A percentile compares a stretch with the other conserved stretches of the same genome.
Conservation (phyloP, 2,113 vertebrate genomes). For the Leucopternis melanops region DNA sequence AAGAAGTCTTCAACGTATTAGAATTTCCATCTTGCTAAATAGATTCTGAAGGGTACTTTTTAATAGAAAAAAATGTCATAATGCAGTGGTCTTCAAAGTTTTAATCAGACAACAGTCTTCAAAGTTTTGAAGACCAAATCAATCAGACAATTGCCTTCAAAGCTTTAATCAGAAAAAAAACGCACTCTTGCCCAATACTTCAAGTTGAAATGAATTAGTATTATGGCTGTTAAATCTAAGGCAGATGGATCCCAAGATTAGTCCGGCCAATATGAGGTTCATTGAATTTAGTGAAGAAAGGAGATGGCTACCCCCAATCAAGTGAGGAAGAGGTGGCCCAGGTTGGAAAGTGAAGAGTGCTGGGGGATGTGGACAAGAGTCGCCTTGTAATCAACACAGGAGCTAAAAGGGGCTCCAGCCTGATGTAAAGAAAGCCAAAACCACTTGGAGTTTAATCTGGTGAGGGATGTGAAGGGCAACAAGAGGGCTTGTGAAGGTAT, state of each 20-base stretch:
- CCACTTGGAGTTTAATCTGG: not conserved
- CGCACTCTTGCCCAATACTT: not conserved
- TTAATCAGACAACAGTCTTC: not conserved
- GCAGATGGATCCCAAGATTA: not conserved
- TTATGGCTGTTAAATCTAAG: not conserved
- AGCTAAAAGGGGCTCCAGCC: not conserved
- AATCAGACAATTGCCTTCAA: not conserved
- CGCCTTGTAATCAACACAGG: not conserved
- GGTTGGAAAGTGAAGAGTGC: fast-evolving
- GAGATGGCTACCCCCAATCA: fast-evolving
- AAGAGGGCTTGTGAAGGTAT: not conserved
- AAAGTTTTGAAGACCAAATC: not conserved
- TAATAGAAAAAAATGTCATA: not conserved
- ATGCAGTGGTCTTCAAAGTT: not conserved
- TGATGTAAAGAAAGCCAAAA: not conserved
- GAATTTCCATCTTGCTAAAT: not conserved
- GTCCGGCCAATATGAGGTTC: not conserved
- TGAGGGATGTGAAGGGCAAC: not conserved
- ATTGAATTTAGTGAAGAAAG: not conserved
- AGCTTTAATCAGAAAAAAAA: not conserved
- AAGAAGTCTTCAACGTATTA: not conserved
- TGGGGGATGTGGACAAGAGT: not conserved
- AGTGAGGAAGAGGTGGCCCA: not conserved
- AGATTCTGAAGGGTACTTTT: not conserved
- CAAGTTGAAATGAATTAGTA: not conserved